Evolutionary conservation across 2,888 invertebrate species (phyloP), one percentile per base, ranked within the genome.

Genomic region (Ceratothoa steindachneri): DNA sequence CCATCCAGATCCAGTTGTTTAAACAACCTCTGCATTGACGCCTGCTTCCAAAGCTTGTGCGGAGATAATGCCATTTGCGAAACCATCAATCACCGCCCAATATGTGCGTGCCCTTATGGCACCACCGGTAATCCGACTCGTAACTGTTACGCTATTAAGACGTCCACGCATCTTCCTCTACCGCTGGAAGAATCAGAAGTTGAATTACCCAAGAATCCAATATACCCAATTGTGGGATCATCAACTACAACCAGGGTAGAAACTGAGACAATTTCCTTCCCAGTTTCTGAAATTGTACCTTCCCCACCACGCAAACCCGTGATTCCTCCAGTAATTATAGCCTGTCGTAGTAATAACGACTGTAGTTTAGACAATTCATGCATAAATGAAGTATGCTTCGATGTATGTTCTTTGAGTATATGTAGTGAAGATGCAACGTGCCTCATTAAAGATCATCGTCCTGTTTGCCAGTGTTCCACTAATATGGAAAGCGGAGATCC

Each of bases 351-450:
- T 53, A 75, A 73, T 67, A 75, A 78, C 65, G 78, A 78, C 27
- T 78, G 78, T 69, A 55, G 69, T 30, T 28, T 71, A 31, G 74
- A 71, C 22, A 73, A 72, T 30, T 74, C 78, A 22, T 78, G 78
- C 19, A 67, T 79, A 4, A 80, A 77, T 55, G 60, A 65, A 28
- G 12, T 76, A 22, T 80, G 80, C 30, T 76, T 76, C 52, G 69
- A 77, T 71, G 77, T 65, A 1, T 80, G 80, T 31, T 28, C 29
- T 9, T 70, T 77, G 51, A 90, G 90, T 77, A 90, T 90, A 27
- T 93, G 93, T 83, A 93, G 92, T 24, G 84, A 88, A 71, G 88
- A 88, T 79, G 90, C 92, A 0, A 85, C 88, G 77, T 93, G 93
- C 82, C 87, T 86, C 82, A 90, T 92, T 12, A 89, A 90, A 81